These are phyloP conservation scores for Epinephelus fuscoguttatus DNA, from an alignment of 2,113 vertebrate genomes.

Conservation along the genomic window DNA sequence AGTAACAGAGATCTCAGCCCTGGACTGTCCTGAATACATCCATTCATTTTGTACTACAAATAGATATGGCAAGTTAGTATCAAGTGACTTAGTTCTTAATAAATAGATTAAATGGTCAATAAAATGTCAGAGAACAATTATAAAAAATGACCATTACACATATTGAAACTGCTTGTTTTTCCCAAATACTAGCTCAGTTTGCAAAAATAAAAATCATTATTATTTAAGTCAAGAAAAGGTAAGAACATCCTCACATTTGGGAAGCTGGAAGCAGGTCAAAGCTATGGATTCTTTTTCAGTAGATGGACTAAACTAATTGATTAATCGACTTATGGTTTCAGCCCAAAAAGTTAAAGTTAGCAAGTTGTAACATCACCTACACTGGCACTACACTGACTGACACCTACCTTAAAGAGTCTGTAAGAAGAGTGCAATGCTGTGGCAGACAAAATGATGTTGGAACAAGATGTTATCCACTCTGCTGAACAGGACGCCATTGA, in stretches of 20 bases:
- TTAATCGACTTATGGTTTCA: background rate
- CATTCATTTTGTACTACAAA: background rate
- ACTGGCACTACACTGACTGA: background rate
- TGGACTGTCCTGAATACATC: background rate
- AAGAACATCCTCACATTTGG: background rate
- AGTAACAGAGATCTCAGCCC: background rate
- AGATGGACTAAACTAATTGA: background rate
- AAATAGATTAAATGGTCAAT: background rate
- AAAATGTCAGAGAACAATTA: background rate
- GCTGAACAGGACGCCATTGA: slow-evolving; percentile 71
- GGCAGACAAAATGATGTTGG: slow-evolving; percentile 62
- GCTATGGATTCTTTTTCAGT: background rate
- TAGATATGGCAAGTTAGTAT: background rate
- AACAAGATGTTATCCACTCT: slow-evolving; percentile 58
- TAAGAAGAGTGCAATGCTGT: slow-evolving; percentile 71
- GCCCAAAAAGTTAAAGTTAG: background rate
- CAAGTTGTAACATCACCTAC: background rate
- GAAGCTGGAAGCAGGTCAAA: background rate
- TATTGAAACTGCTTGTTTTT: background rate
- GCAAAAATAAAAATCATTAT: background rate
- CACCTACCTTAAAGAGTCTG: slow-evolving; percentile 81
- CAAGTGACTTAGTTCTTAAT: background rate
- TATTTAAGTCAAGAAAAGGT: background rate
- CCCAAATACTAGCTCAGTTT: background rate
- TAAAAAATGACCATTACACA: background rate